Percentiles rank a stretch among this genome's conserved stretches.
These are phyloP conservation scores for Sisyra nigra DNA, from an alignment of 2,888 invertebrate species.

Conservation along the genomic window DNA sequence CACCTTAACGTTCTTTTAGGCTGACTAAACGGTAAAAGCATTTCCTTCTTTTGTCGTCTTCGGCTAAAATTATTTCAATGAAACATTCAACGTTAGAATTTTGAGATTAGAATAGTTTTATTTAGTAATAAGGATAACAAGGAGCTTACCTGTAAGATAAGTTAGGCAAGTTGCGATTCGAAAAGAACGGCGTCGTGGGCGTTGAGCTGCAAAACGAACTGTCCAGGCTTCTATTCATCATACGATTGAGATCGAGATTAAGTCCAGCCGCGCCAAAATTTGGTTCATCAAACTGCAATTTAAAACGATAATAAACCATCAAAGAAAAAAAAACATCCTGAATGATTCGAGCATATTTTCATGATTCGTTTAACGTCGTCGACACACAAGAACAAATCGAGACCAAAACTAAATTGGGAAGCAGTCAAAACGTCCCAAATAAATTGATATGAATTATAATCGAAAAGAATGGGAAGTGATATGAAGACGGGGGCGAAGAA, in stretches of 20 bases:
- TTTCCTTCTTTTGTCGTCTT: too few relatives aligned
- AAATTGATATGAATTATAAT: slow-evolving; percentile 3
- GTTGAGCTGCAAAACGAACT: slow-evolving; percentile 9
- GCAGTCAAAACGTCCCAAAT: slow-evolving; percentile 2
- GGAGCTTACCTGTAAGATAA: slow-evolving; percentile 5
- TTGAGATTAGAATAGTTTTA: neutral
- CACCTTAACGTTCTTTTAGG: too few relatives aligned
- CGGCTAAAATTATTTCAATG: too few relatives aligned
- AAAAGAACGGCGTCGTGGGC: slow-evolving; percentile 8
- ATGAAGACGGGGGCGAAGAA: neutral
- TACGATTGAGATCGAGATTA: slow-evolving; percentile 4
- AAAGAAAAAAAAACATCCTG: neutral
- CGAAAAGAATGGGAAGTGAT: neutral
- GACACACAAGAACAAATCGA: neutral
- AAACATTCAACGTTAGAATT: slow-evolving; percentile 1
- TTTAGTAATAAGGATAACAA: neutral
- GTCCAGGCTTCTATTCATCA: slow-evolving; percentile 11
- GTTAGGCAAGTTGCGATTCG: neutral
- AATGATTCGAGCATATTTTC: neutral
- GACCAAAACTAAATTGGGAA: slow-evolving; percentile 1
- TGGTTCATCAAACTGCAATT: slow-evolving; percentile 6
- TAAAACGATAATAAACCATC: neutral
- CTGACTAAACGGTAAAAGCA: too few relatives aligned
- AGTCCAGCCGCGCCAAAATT: neutral
- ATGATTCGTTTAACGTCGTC: too few relatives aligned